phyloP scores from a whole-genome alignment of 1,140 invertebrate genomes.

The Drosophila micromelanica region DNA sequence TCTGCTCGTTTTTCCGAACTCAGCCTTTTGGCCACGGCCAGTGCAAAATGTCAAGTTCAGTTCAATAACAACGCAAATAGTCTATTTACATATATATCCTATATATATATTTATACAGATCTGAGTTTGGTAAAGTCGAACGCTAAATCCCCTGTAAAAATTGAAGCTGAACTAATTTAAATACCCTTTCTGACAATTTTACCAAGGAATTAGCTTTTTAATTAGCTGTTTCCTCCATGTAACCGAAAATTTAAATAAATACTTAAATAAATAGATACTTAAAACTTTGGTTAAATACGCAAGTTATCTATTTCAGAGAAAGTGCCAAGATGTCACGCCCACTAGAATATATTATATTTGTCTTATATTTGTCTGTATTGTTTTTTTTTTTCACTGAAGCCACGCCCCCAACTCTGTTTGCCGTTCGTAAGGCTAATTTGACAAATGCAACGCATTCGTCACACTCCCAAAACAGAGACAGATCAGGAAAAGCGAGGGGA shows the following conservation, averaged over 20 bases:
- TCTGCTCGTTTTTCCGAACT: not conserved
- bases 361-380: too few species aligned
- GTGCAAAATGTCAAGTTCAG: conserved; percentile 81
- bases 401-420: too few species aligned
- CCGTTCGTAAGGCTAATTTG: too few species aligned
- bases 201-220: not conserved
- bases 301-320: too few species aligned
- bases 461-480: conserved; percentile 45
- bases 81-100: not conserved
- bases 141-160: conserved; percentile 17
- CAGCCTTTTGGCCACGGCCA: conserved; percentile 9
- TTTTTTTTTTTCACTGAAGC: too few species aligned
- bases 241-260: not conserved
- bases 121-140: conserved; percentile 9
- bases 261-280: too few species aligned
- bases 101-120: not conserved
- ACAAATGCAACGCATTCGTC: conserved; percentile 73
- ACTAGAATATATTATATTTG: too few species aligned
- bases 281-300: too few species aligned
- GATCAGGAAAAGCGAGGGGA: not conserved
- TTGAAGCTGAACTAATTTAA: not conserved
- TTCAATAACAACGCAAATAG: conserved; percentile 69
- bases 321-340: too few species aligned
- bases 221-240: too few species aligned
- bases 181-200: not conserved